Conservation (phyloP, 2,113 vertebrate species). For the Hemibagrus wyckioides region DNA sequence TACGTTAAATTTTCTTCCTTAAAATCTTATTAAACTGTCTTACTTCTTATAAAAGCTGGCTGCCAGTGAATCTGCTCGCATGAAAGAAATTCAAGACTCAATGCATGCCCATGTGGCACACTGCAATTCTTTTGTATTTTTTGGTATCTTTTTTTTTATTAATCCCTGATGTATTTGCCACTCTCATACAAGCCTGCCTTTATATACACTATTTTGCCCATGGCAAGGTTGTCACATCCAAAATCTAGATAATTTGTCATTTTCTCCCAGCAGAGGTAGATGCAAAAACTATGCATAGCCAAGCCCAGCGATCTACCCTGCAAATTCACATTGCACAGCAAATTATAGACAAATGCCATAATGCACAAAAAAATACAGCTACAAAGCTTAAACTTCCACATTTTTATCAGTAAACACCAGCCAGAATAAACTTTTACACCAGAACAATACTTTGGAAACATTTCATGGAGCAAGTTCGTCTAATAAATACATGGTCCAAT, state of each 20-base stretch:
- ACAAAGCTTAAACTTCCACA: not conserved
- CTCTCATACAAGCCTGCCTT: conserved; percentile 13
- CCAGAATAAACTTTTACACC: not conserved
- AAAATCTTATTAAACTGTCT: not conserved
- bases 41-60: not conserved
- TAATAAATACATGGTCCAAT: not conserved
- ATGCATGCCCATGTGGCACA: not conserved
- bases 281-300: not conserved
- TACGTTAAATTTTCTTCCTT: conserved; percentile 5
- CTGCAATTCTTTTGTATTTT: conserved; percentile 23
- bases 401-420: not conserved
- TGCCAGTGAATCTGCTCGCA: conserved; percentile 4
- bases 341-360: not conserved
- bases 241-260: no score
- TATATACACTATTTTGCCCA: conserved; percentile 21
- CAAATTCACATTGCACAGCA: not conserved
- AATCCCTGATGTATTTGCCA: conserved; percentile 20
- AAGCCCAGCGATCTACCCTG: not conserved
- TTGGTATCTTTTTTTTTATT: not conserved
- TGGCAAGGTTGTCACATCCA: not conserved
- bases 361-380: not conserved
- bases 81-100: not conserved
- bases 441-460: not conserved
- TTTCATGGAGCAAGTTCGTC: not conserved
- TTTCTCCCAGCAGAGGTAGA: not conserved